Conservation (phyloP, 1,140 invertebrate genomes). For the Theocolax elegans region DNA sequence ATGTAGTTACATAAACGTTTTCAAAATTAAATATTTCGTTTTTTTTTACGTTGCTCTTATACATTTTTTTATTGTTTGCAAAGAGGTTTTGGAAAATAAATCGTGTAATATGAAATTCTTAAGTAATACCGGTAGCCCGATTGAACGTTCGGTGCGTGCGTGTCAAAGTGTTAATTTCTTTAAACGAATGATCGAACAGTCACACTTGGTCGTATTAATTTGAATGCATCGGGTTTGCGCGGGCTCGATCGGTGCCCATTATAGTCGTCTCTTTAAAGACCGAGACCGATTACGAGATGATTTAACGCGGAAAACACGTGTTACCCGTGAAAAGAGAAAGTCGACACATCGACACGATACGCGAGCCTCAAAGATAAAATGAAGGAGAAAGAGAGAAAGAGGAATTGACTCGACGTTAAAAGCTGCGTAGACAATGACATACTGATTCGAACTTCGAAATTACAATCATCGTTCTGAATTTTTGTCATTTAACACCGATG, state of each 20-base stretch:
- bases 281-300: constrained; percentile 28
- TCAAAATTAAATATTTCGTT: too few relatives aligned
- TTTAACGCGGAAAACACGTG: constrained; percentile 39
- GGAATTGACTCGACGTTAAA: constrained; percentile 33
- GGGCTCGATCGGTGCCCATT: not conserved
- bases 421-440: too few relatives aligned
- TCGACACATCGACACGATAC: not conserved
- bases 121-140: too few relatives aligned
- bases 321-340: constrained; percentile 30
- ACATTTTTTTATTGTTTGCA: too few relatives aligned
- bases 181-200: not conserved
- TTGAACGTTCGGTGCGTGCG: too few relatives aligned
- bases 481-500: too few relatives aligned
- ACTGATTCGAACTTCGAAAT: too few relatives aligned
- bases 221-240: constrained; percentile 16
- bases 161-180: constrained; percentile 10
- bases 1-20: too few relatives aligned
- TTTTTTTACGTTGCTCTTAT: too few relatives aligned
- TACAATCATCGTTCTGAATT: too few relatives aligned
- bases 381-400: not conserved
- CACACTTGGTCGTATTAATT: constrained; percentile 16
- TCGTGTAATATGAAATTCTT: too few relatives aligned
- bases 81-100: too few relatives aligned
- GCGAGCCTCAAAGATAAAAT: not conserved
- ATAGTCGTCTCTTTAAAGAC: constrained; percentile 2